Evolutionary conservation across 2,113 vertebrate genomes (phyloP).

Genomic region (Alexandromys fortis): DNA sequence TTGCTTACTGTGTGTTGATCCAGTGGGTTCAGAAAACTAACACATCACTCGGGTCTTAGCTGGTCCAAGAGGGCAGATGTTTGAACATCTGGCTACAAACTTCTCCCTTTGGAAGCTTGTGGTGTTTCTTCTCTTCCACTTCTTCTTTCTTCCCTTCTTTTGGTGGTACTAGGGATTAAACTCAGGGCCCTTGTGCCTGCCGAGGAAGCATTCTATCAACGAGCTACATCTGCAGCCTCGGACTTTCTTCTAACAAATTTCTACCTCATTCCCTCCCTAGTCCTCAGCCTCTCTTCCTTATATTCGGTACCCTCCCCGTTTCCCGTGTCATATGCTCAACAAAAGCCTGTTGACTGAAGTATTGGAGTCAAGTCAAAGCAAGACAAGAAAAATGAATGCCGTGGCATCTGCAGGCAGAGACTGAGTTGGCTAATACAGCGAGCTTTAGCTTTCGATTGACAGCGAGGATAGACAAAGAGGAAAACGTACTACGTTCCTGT

Average conservation of each 20-base stretch:
- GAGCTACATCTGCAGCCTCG: not conserved
- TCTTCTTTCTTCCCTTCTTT: not conserved
- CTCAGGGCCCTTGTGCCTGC: not conserved
- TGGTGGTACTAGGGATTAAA: not conserved
- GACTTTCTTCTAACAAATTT: not conserved
- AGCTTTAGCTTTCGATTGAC: constrained; percentile 63
- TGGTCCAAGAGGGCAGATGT: not conserved
- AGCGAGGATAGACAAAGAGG: constrained; percentile 54
- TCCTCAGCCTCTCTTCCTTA: not conserved
- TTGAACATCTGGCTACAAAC: not conserved
- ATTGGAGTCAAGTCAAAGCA: constrained; percentile 19
- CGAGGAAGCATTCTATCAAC: not conserved
- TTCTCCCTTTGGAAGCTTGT: not conserved
- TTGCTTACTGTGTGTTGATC: not conserved
- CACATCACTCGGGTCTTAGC: not conserved
- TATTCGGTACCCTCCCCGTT: not conserved
- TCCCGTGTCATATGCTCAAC: not conserved
- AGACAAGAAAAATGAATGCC: not conserved
- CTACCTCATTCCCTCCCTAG: not conserved
- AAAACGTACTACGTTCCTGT: constrained; percentile 36
- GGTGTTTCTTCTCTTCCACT: not conserved
- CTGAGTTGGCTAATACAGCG: constrained; percentile 13
- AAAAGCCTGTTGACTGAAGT: constrained; percentile 23
- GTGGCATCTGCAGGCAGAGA: not conserved
- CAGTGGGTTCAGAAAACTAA: not conserved